phyloP scores from a whole-genome alignment of 35 echinoderm and acorn worm species.

The Apostichopus parvimensis region DNA sequence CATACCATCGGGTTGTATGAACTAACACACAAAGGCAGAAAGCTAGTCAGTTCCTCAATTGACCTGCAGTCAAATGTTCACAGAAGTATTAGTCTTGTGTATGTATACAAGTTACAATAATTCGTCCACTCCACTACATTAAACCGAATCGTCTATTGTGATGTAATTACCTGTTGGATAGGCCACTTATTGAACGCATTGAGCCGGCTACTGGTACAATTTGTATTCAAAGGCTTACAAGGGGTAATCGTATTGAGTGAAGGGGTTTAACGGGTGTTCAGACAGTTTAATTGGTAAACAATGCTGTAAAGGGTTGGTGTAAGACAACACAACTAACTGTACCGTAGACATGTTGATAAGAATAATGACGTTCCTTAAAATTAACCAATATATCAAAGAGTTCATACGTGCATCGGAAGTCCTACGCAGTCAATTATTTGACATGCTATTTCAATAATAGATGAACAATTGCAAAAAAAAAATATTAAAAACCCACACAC shows the following conservation, averaged over 20 bases:
- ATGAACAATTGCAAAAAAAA: too few species aligned
- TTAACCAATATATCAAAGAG: too few species aligned
- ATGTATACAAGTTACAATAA: conserved; percentile 34
- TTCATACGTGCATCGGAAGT: too few species aligned
- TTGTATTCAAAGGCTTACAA: conserved; percentile 25
- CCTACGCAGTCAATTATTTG: too few species aligned
- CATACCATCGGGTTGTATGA: neutral
- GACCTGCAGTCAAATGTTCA: neutral
- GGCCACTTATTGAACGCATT: neutral
- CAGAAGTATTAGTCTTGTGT: neutral
- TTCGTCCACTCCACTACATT: neutral
- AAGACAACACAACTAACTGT: neutral
- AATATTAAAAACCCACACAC: too few species aligned
- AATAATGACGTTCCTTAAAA: neutral
- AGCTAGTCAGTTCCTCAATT: neutral
- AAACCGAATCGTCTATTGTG: neutral
- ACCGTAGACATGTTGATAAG: neutral
- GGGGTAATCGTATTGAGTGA: conserved; percentile 32
- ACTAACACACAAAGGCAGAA: neutral
- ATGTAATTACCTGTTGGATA: conserved; percentile 19
- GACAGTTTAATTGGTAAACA: conserved; percentile 64
- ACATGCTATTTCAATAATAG: too few species aligned
- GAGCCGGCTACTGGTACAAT: neutral
- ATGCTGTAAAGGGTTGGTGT: neutral
- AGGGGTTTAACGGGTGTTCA: conserved; percentile 57